A percentile compares a stretch with the other conserved stretches of the same genome.
These are phyloP conservation scores for Laterallus jamaicensis DNA, from an alignment of 2,113 vertebrate genomes.

Conservation along the genomic window DNA sequence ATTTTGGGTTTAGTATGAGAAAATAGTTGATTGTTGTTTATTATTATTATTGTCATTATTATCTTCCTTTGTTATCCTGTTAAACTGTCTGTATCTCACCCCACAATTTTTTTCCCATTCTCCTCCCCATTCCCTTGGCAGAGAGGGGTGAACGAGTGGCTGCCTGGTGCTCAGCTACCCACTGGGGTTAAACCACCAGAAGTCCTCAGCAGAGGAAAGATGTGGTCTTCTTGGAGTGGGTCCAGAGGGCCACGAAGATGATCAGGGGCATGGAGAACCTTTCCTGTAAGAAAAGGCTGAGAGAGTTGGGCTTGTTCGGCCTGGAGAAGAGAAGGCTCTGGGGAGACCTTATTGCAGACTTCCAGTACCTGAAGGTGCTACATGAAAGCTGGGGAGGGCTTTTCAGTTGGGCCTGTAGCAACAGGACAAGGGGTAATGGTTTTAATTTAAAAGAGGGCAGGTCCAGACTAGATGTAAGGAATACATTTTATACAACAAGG, in stretches of 20 bases:
- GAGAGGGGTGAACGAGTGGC: too few species aligned
- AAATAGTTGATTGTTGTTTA: too few species aligned
- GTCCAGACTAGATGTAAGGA: not conserved
- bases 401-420: not conserved
- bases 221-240: not conserved
- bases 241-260: not conserved
- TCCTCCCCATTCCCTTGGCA: too few species aligned
- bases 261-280: not conserved
- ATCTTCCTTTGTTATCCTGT: too few species aligned
- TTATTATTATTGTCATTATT: too few species aligned
- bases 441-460: not conserved
- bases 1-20: too few species aligned
- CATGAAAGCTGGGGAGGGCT: not conserved
- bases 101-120: too few species aligned
- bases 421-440: not conserved
- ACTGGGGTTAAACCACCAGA: too few species aligned
- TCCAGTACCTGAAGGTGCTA: not conserved
- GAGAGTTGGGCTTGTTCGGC: not conserved
- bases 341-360: fast-evolving
- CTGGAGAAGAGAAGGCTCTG: not conserved
- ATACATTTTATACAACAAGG: not conserved
- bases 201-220: not conserved
- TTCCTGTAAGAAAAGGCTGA: not conserved
- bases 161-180: too few species aligned
- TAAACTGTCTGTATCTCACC: too few species aligned